Percentiles rank a stretch among this genome's conserved stretches.
Evolutionary conservation across 2,113 vertebrate genomes (phyloP).

Genomic region (Cygnus buccinator): DNA sequence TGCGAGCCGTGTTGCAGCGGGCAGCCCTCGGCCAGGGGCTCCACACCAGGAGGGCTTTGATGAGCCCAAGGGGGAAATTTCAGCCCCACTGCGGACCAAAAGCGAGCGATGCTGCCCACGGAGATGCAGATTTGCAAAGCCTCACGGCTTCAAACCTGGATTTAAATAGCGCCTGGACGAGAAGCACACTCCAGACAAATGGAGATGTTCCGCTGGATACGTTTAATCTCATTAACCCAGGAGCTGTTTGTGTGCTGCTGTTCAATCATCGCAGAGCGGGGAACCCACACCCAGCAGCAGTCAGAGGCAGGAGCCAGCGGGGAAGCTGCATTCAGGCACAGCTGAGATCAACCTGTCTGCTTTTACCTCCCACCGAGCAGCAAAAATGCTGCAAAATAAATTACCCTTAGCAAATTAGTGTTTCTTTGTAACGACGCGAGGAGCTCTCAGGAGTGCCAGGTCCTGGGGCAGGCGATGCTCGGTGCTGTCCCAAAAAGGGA

Average conservation of each 20-base stretch:
- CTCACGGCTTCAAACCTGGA: accelerated
- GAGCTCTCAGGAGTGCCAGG: neutral
- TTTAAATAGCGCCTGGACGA: neutral
- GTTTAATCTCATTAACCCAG: neutral
- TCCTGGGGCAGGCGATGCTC: neutral
- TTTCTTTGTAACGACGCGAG: neutral
- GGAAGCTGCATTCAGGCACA: neutral
- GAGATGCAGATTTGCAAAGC: neutral
- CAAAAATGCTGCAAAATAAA: neutral
- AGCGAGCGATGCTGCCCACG: neutral
- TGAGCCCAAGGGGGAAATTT: neutral
- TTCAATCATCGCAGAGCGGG: accelerated
- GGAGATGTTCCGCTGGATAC: neutral
- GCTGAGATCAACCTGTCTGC: neutral
- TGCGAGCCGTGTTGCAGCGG: accelerated
- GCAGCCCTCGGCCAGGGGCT: neutral
- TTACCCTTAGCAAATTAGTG: neutral
- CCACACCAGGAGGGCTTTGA: neutral
- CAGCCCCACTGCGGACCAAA: neutral
- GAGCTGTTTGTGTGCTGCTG: neutral
- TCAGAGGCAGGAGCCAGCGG: neutral
- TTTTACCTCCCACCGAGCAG: neutral
- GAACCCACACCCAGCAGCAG: neutral
- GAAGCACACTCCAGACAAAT: neutral
- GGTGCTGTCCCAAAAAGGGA: neutral